These are phyloP conservation scores for Tachina lurida DNA, from an alignment of 2,888 invertebrate species.

Conservation along the genomic window DNA sequence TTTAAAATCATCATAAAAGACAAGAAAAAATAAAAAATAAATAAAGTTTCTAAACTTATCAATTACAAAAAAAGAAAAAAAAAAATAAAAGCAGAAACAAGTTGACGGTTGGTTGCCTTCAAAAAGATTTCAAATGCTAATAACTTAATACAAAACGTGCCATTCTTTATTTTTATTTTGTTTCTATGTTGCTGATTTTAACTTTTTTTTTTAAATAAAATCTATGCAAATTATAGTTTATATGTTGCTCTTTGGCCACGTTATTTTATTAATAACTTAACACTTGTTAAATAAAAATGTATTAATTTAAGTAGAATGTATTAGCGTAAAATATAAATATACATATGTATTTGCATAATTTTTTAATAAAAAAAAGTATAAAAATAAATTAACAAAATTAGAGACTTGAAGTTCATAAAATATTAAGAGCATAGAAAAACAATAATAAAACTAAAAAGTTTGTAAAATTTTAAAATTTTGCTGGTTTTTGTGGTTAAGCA, in stretches of 20 bases:
- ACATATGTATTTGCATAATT: constrained; percentile 59
- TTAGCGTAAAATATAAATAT: constrained; percentile 37
- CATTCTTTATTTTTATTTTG: not conserved
- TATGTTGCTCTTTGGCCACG: constrained; percentile 8
- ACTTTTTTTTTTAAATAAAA: not conserved
- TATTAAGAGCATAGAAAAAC: not conserved
- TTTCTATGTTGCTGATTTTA: not conserved
- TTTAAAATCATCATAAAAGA: constrained; percentile 5
- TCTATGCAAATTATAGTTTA: constrained; percentile 1
- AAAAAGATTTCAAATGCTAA: constrained; percentile 17
- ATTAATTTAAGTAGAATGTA: constrained; percentile 63
- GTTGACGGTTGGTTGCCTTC: constrained; percentile 13
- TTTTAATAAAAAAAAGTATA: constrained; percentile 57
- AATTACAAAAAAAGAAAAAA: constrained; percentile 9
- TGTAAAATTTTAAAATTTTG: too few relatives aligned
- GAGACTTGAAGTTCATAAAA: not conserved
- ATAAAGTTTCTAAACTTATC: constrained; percentile 1
- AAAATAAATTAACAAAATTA: constrained; percentile 30
- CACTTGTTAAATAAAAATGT: constrained; percentile 67
- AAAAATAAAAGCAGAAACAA: constrained; percentile 35
- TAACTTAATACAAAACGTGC: not conserved
- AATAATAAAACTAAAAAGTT: not conserved
- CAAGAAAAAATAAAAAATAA: constrained; percentile 7
- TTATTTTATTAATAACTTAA: constrained; percentile 65
- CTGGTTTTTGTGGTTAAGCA: too few relatives aligned